Conservation (phyloP, 2,888 invertebrate species). For the Cremastinae sp. region DNA sequence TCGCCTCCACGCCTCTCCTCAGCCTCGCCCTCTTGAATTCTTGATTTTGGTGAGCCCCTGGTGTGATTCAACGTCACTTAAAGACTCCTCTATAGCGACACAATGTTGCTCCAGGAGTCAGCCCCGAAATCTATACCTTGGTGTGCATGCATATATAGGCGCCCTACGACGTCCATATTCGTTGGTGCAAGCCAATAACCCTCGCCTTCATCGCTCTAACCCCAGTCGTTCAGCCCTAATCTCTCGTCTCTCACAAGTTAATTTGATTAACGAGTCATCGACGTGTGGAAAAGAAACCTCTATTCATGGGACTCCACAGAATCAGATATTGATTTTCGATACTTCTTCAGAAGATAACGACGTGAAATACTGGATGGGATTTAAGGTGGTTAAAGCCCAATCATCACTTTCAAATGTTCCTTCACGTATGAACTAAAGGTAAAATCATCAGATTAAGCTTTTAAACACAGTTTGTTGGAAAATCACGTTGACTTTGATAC, state of each 20-base stretch:
- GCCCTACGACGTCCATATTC: background rate
- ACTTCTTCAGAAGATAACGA: background rate
- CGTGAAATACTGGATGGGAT: background rate
- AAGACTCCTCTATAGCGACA: constrained; percentile 15
- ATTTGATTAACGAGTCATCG: constrained; percentile 43
- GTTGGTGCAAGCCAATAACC: constrained; percentile 32
- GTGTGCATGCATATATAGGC: background rate
- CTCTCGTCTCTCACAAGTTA: constrained; percentile 15
- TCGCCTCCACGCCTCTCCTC: too few relatives aligned
- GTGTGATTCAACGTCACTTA: constrained; percentile 32
- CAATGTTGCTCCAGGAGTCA: constrained; percentile 34
- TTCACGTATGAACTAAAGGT: too few relatives aligned
- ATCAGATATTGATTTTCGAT: constrained; percentile 4
- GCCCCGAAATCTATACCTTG: constrained; percentile 4
- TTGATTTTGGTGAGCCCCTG: constrained; percentile 38
- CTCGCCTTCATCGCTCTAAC: constrained; percentile 8
- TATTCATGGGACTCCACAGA: constrained; percentile 9
- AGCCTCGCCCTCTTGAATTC: constrained; percentile 41
- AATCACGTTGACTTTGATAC: too few relatives aligned
- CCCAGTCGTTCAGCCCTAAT: background rate
- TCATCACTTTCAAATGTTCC: too few relatives aligned
- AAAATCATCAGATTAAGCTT: too few relatives aligned
- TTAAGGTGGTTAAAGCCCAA: too few relatives aligned
- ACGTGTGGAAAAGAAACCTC: constrained; percentile 1
- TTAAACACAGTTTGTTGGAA: too few relatives aligned